Conservation (phyloP, 2,888 invertebrate species). For the Nemoura dubitans region DNA sequence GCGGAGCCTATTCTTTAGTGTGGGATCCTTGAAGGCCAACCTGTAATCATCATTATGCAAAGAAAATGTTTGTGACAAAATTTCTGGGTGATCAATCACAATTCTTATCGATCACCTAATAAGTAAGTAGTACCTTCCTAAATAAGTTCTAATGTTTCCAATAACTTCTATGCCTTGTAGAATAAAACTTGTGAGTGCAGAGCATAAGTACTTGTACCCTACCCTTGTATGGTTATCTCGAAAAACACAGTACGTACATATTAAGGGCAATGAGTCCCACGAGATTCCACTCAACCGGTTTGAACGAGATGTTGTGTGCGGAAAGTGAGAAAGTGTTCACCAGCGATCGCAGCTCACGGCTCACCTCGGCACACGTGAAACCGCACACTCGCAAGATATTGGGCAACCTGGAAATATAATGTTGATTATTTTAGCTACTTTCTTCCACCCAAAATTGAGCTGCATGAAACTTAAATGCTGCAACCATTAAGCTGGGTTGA, state of each 20-base stretch:
- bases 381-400: constrained; percentile 66
- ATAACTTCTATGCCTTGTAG: no score
- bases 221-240: no score
- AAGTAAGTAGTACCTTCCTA: no score
- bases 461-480: no score
- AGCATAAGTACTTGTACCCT: no score
- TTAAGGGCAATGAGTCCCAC: constrained; percentile 75
- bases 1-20: constrained; percentile 49
- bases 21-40: constrained; percentile 55
- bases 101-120: no score
- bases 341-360: constrained; percentile 57
- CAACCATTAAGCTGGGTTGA: no score
- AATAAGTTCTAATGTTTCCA: no score
- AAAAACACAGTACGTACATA: constrained; percentile 63
- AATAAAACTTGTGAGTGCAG: no score
- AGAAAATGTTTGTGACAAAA: no score
- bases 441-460: no score
- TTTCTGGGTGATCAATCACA: no score
- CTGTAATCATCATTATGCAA: constrained; percentile 53
- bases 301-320: constrained; percentile 77
- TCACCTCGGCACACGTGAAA: constrained; percentile 60
- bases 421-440: neutral
- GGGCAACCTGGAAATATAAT: constrained; percentile 60
- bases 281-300: constrained; percentile 75
- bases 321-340: constrained; percentile 73